These are phyloP conservation scores for Scaptomyza polygonia DNA, from an alignment of 2,888 invertebrate genomes.

Conservation along the genomic window DNA sequence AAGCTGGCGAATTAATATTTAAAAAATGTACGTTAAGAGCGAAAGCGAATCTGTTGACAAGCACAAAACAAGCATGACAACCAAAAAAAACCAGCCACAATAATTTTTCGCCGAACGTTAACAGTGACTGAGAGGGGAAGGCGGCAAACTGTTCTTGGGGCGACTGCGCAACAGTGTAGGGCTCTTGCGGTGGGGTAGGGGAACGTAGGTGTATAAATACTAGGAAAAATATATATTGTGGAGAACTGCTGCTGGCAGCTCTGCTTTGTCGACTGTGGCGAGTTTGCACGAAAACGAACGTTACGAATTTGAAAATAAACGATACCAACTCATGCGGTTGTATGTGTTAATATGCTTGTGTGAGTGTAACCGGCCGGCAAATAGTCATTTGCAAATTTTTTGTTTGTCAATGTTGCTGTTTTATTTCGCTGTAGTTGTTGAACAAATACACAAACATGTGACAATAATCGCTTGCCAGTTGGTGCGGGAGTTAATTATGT, in stretches of 20 bases:
- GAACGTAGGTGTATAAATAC: slow-evolving; percentile 56
- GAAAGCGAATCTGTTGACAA: slow-evolving; percentile 42
- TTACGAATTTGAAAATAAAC: slow-evolving; percentile 62
- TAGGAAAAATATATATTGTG: slow-evolving; percentile 54
- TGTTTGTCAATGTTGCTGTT: slow-evolving; percentile 11
- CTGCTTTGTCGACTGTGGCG: slow-evolving; percentile 63
- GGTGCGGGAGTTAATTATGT: slow-evolving; percentile 20
- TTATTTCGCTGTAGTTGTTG: slow-evolving; percentile 15
- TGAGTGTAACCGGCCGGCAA: slow-evolving; percentile 64
- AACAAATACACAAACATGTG: slow-evolving; percentile 36
- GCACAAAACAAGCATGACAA: slow-evolving; percentile 34
- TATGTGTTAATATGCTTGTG: slow-evolving; percentile 12
- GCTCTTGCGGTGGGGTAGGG: slow-evolving; percentile 30
- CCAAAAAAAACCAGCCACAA: slow-evolving; percentile 15
- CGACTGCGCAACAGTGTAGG: slow-evolving; percentile 15
- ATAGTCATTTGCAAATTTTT: slow-evolving; percentile 22
- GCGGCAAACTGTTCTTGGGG: slow-evolving; percentile 35
- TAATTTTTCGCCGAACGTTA: slow-evolving; percentile 10
- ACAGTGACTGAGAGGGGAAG: slow-evolving; percentile 14
- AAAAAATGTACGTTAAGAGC: slow-evolving; percentile 62
- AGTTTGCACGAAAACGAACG: slow-evolving; percentile 58
- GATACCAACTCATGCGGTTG: slow-evolving; percentile 28
- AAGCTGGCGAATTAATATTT: slow-evolving; percentile 48
- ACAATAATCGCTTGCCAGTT: slow-evolving; percentile 2
- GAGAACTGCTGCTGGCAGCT: slow-evolving; percentile 28